phyloP scores from a whole-genome alignment of 2,888 invertebrate species.

The Ennomos erosarius region DNA sequence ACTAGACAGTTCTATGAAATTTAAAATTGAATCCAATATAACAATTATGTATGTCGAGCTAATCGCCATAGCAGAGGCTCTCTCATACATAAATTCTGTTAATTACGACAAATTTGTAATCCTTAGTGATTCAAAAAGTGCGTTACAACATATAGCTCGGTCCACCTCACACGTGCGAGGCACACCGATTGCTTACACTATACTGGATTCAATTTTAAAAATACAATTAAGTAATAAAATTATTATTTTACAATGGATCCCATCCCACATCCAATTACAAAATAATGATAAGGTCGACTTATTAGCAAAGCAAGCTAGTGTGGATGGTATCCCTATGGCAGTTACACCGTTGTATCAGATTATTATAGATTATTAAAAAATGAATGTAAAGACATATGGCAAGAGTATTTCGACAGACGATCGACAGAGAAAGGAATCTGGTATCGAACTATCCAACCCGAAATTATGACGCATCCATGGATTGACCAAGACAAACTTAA shows the following conservation, averaged over 20 bases:
- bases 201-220: not conserved
- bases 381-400: not conserved
- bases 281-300: not conserved
- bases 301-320: not conserved
- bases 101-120: slow-evolving; percentile 8
- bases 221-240: not conserved
- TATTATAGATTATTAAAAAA: not conserved
- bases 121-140: slow-evolving; percentile 33
- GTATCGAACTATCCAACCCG: slow-evolving; percentile 3
- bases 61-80: slow-evolving; percentile 20
- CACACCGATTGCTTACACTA: not conserved
- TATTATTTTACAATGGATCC: slow-evolving; percentile 2
- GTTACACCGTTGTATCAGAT: not conserved
- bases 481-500: not conserved
- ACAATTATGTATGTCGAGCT: slow-evolving; percentile 33
- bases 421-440: not conserved
- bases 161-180: not conserved
- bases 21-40: not conserved
- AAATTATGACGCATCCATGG: not conserved
- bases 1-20: not conserved
- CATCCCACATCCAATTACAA: not conserved
- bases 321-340: not conserved
- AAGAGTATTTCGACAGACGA: slow-evolving; percentile 5
- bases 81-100: not conserved
- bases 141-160: slow-evolving; percentile 6